Evolutionary conservation across 2,113 vertebrate genomes (phyloP).

Genomic region (Todiramphus chloris): DNA sequence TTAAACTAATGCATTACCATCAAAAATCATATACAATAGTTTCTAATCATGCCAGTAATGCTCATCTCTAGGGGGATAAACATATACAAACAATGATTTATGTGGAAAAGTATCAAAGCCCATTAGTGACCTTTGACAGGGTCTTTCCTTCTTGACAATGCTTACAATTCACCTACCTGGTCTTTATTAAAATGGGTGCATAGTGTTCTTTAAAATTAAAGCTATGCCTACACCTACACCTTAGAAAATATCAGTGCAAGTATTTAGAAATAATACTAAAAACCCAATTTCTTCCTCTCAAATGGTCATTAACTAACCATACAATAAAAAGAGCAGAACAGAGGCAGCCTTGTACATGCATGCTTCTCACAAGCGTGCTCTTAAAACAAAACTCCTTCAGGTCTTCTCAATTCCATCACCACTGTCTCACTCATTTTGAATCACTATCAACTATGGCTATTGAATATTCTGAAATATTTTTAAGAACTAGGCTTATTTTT

Average conservation of each 20-base stretch:
- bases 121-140: neutral
- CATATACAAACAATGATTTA: neutral
- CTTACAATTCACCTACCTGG: neutral
- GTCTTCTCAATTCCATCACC: neutral
- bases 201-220: neutral
- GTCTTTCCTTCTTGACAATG: neutral
- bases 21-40: neutral
- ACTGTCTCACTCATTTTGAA: neutral
- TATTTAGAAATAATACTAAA: neutral
- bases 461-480: neutral
- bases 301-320: neutral
- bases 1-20: neutral
- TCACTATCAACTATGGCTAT: neutral
- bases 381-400: neutral
- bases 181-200: neutral
- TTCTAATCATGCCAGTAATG: neutral
- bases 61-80: neutral
- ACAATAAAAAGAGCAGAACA: neutral
- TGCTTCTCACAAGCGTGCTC: neutral
- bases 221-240: neutral
- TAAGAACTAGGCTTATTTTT: neutral
- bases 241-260: neutral
- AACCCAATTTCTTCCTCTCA: neutral
- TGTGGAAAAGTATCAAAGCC: neutral
- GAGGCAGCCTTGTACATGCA: neutral